Evolutionary conservation across 1,140 invertebrate genomes (phyloP), one percentile per base, ranked within the genome.

Genomic region (Dinoponera quadriceps): DNA sequence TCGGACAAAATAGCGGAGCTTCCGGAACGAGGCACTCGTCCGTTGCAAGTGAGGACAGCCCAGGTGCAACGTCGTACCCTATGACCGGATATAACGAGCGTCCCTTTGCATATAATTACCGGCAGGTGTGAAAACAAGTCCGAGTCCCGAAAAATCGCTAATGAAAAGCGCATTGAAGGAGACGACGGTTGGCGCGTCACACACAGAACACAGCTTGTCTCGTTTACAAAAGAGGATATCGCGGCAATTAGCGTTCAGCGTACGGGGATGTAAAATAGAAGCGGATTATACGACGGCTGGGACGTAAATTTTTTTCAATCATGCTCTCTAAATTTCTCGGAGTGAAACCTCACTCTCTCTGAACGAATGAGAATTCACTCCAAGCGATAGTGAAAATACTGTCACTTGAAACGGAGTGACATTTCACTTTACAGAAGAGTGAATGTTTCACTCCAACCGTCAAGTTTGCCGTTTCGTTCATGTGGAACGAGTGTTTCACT

Each of bases 81-180:
- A 60, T 29, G 57, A 82, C 88, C 89, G 89, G 90, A 90, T 88
- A 86, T 73, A 80, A 59, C 74, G 63, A 59, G 65, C 48, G 38
- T 77, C 62, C 63, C 20, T 63, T 71, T 80, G 33, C 73, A 49
- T 60, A 25, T 62, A 86, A 86, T 90, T 86, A 54, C 66, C 59
- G 65, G 69, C 89, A 90, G 88, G 82, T 90, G 89, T 33, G 74
- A 85, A 82, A 54, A 71, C 59, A 44, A 38, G 78, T n/a, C 51
- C n/a, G 55, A 13, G 38, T 44, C 33, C 18, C 7, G 69, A 80
- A 78, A 78, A 80, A 48, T 78, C n/a, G 9, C 4, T 55, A 71
- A 71, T 33, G 27, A 33, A 55, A 55, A 69, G 25, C 16, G n/a
- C 22, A 25, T 44, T 78, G 20, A 78, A 25, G 38, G 11, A 13